Base-by-base conservation (phyloP, 2,797 vertebrate genomes). In the Phaenicophaeus curvirostris region DNA sequence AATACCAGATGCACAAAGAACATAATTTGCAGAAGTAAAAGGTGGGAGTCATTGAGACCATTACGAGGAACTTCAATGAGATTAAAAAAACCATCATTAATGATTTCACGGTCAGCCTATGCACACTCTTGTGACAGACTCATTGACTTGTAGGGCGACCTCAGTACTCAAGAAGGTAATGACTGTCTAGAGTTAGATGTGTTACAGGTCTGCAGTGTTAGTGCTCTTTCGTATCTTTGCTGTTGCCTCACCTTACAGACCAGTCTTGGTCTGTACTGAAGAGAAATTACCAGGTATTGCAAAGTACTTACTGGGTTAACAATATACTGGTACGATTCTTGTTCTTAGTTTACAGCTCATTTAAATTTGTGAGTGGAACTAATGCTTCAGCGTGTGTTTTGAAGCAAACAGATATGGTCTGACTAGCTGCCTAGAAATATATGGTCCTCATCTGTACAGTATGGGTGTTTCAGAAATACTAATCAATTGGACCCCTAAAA, bases 131-230 rank as follows among this genome's bases (percentile, higher is more conserved):
- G 71, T 88, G 86, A 80, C 55, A 85, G 58, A 76, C 54, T 62
- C 1, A 2, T 61, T 91, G 89, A 81, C 37, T 73, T 39, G 28
- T 61, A 41, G 72, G 61, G 28, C 95, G 74, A 94, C 85, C 73
- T 95, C 88, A 95, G 91, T 97, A 96, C 96, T 97, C 71, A 39
- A 63, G 94, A 79, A 95, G 84, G 51, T 88, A 75, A 92, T 59
- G 87, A 72, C 57, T 88, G 28, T 78, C 20, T 68, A 48, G 72
- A 91, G 67, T 39, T 53, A 68, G 51, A 33, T 23, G 18, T 58
- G 83, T 83, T 62, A 44, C 55, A 61, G 41, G n/a, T 85, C 54
- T 88, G 33, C 79, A 63, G 48, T 51, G 51, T 75, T 85, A 57
- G 20, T 67, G 57, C 48, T 90, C 35, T 61, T 84, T 84, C 58